Conservation (phyloP, 1,140 invertebrate genomes). For the Chelonus insularis region DNA sequence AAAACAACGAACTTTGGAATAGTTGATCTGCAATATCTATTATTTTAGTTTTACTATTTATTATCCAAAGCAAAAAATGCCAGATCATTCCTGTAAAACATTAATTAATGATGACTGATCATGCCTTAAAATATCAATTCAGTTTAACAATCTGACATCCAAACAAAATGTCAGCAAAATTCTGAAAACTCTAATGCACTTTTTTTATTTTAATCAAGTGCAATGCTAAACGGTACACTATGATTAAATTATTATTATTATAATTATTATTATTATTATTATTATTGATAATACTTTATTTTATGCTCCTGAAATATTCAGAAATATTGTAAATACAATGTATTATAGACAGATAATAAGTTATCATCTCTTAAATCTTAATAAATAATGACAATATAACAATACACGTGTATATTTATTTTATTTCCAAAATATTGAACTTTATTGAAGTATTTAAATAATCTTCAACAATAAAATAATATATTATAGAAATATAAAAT, state of each 20-base stretch:
- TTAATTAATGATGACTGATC: not conserved
- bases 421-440: conserved; percentile 9
- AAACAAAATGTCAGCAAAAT: too few species aligned
- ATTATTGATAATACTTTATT: conserved; percentile 5
- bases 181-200: too few species aligned
- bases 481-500: not conserved
- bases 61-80: too few species aligned
- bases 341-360: conserved; percentile 53
- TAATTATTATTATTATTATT: conserved; percentile 17
- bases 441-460: too few species aligned
- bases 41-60: too few species aligned
- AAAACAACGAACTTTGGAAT: too few species aligned
- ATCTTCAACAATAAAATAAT: too few species aligned
- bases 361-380: conserved; percentile 47
- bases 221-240: too few species aligned
- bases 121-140: conserved; percentile 1
- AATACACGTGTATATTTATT: not conserved
- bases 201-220: too few species aligned
- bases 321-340: conserved; percentile 49
- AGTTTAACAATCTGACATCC: too few species aligned
- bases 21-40: too few species aligned
- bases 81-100: not conserved
- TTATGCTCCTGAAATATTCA: conserved; percentile 7
- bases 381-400: conserved; percentile 56
- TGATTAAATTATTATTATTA: too few species aligned